phyloP scores from a whole-genome alignment of 2,888 invertebrate species.

The Drosophila parthenogenetica region DNA sequence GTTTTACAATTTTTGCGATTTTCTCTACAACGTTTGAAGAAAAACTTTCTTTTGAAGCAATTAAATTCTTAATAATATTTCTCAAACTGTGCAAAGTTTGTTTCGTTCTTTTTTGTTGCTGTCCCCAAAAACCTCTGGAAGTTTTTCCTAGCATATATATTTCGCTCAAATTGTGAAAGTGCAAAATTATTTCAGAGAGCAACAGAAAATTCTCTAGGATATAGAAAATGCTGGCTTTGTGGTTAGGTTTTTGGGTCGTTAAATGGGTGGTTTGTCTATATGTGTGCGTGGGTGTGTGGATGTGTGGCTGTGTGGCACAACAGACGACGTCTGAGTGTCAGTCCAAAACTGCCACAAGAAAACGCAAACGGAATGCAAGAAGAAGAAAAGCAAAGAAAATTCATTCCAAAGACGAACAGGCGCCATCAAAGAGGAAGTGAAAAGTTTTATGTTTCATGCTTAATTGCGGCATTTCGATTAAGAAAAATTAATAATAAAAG shows the following conservation, averaged over 20 bases:
- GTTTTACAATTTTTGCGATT: slow-evolving; percentile 23
- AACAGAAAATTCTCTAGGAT: slow-evolving; percentile 12
- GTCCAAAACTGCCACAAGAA: slow-evolving; percentile 40
- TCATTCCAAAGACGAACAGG: slow-evolving; percentile 10
- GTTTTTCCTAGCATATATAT: slow-evolving; percentile 49
- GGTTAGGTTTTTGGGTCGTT: slow-evolving; percentile 11
- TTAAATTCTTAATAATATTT: slow-evolving; percentile 60
- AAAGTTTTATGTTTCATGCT: slow-evolving; percentile 70
- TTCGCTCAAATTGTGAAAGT: slow-evolving; percentile 42
- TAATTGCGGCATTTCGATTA: slow-evolving; percentile 80
- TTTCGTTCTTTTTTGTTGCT: slow-evolving; percentile 21
- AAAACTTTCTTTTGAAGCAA: slow-evolving; percentile 49
- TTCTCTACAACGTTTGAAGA: slow-evolving; percentile 13
- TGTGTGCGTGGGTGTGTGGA: not conserved
- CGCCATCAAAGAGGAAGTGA: slow-evolving; percentile 39
- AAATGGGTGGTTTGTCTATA: not conserved
- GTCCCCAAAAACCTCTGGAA: slow-evolving; percentile 21
- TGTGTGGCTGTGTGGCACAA: slow-evolving; percentile 9
- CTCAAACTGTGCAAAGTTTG: slow-evolving; percentile 44
- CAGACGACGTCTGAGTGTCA: slow-evolving; percentile 33
- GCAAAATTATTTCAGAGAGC: slow-evolving; percentile 50
- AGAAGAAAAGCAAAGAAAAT: slow-evolving; percentile 14
- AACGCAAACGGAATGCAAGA: slow-evolving; percentile 24
- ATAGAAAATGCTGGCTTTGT: slow-evolving; percentile 1
- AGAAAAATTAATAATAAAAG: slow-evolving; percentile 78